Evolutionary conservation across 2,888 invertebrate genomes (phyloP).

Genomic region (Dolichomitus sp.): DNA sequence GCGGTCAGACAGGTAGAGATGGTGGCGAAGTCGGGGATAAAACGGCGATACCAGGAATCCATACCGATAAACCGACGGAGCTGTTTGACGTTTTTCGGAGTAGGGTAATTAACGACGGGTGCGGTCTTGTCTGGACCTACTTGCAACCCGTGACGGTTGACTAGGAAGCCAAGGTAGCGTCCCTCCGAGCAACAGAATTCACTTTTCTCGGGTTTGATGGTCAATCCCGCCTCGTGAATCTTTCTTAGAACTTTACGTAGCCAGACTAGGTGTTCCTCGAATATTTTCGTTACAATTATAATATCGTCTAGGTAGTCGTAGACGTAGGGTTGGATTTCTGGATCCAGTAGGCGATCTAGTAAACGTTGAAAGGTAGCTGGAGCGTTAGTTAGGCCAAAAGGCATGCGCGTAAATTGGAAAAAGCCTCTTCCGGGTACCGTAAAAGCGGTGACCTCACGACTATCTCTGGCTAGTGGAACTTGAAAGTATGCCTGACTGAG

Average conservation of each 20-base stretch:
- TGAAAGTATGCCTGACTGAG: slow-evolving; percentile 69
- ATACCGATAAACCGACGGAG: slow-evolving; percentile 33
- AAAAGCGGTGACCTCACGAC: slow-evolving; percentile 75
- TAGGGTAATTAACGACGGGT: slow-evolving; percentile 1
- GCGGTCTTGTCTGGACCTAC: slow-evolving; percentile 28
- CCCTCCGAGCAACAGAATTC: slow-evolving; percentile 19
- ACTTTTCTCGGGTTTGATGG: slow-evolving; percentile 26
- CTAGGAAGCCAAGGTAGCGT: slow-evolving; percentile 33
- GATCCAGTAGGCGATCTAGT: slow-evolving; percentile 73
- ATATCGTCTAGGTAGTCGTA: slow-evolving; percentile 69
- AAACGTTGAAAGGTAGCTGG: slow-evolving; percentile 77
- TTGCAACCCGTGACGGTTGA: background rate
- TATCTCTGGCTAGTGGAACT: slow-evolving; percentile 53
- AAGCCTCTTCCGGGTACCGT: slow-evolving; percentile 72
- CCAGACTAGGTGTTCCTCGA: slow-evolving; percentile 53
- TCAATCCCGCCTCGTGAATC: slow-evolving; percentile 73
- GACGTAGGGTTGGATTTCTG: slow-evolving; percentile 52
- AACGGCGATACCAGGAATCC: slow-evolving; percentile 32
- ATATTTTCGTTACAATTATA: slow-evolving; percentile 55
- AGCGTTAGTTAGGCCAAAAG: slow-evolving; percentile 73
- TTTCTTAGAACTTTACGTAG: slow-evolving; percentile 59
- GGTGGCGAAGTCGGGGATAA: slow-evolving; percentile 14
- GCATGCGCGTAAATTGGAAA: slow-evolving; percentile 77
- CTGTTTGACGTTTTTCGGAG: slow-evolving; percentile 25
- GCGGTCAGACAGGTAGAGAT: background rate